Conservation (phyloP, 2,888 invertebrate species). For the Helleia helle region DNA sequence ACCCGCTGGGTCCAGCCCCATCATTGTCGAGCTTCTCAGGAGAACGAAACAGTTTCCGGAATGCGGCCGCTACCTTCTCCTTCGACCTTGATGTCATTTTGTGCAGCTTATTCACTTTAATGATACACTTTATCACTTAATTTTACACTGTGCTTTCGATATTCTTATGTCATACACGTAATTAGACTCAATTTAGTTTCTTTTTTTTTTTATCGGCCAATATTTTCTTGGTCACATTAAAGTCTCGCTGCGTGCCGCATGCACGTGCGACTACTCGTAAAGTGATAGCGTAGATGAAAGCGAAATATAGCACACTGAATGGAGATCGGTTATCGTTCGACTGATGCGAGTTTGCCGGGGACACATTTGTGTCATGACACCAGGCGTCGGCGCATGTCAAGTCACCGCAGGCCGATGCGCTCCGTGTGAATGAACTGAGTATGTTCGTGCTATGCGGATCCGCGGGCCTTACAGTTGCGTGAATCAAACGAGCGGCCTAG, state of each 20-base stretch:
- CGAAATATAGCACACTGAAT: slow-evolving; percentile 50
- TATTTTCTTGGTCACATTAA: slow-evolving; percentile 4
- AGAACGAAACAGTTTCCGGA: slow-evolving; percentile 84
- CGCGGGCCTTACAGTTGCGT: slow-evolving; percentile 16
- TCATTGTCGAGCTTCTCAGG: slow-evolving; percentile 81
- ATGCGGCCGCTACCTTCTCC: slow-evolving; percentile 86
- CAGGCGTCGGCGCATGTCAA: slow-evolving; percentile 40
- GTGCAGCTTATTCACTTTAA: slow-evolving; percentile 29
- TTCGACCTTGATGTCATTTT: slow-evolving; percentile 85
- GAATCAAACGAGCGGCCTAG: slow-evolving; percentile 22
- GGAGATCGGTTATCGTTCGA: slow-evolving; percentile 52
- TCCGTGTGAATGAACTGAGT: slow-evolving; percentile 31
- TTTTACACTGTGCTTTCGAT: slow-evolving; percentile 8
- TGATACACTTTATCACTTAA: slow-evolving; percentile 12
- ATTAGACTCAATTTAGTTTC: neutral
- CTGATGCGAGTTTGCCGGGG: slow-evolving; percentile 31
- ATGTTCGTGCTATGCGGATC: slow-evolving; percentile 14
- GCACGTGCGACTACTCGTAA: slow-evolving; percentile 50
- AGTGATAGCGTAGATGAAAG: slow-evolving; percentile 49
- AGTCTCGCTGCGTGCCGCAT: slow-evolving; percentile 36
- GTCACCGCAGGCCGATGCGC: slow-evolving; percentile 28
- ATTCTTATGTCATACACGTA: neutral
- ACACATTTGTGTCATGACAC: slow-evolving; percentile 37
- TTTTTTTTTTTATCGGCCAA: neutral
- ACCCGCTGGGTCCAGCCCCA: slow-evolving; percentile 74